Conservation (phyloP, 2,888 invertebrate genomes). For the Andrena haemorrhoa region DNA sequence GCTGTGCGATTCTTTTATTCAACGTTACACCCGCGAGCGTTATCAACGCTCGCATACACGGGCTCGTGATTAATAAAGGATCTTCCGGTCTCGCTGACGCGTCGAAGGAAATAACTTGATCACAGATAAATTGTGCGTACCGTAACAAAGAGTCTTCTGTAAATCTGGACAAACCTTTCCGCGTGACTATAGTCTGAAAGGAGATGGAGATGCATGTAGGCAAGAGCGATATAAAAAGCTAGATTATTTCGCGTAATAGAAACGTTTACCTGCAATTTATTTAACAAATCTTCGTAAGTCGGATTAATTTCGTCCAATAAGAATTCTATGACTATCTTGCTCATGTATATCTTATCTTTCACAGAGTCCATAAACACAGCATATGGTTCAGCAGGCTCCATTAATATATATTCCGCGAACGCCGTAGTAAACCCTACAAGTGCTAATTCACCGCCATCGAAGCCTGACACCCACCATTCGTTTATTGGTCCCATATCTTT, state of each 20-base stretch:
- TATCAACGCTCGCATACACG: constrained; percentile 91
- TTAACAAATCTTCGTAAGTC: constrained; percentile 91
- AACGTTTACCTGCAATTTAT: constrained; percentile 86
- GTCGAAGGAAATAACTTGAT: constrained; percentile 89
- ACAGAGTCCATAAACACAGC: constrained; percentile 89
- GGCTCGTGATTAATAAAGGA: constrained; percentile 88
- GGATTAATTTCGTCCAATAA: constrained; percentile 89
- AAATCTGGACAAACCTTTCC: constrained; percentile 85
- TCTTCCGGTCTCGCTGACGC: constrained; percentile 87
- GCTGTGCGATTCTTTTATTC: constrained; percentile 86
- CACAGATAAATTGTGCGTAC: constrained; percentile 93
- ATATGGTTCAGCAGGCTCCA: constrained; percentile 90
- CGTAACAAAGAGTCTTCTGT: constrained; percentile 91
- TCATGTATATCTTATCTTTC: constrained; percentile 92
- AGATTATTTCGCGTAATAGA: neutral
- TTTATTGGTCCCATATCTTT: constrained; percentile 93
- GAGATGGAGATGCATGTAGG: constrained; percentile 7
- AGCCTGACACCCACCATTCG: constrained; percentile 94
- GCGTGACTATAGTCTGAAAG: constrained; percentile 85
- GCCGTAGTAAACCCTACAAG: constrained; percentile 91
- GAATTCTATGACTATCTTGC: constrained; percentile 92
- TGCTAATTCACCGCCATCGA: constrained; percentile 92
- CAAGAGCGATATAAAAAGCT: neutral
- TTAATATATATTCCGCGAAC: constrained; percentile 92
- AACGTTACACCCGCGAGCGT: constrained; percentile 91